These are phyloP conservation scores for Pseudochromis fuscus DNA, from an alignment of 2,797 vertebrate species.

Conservation along the genomic window DNA sequence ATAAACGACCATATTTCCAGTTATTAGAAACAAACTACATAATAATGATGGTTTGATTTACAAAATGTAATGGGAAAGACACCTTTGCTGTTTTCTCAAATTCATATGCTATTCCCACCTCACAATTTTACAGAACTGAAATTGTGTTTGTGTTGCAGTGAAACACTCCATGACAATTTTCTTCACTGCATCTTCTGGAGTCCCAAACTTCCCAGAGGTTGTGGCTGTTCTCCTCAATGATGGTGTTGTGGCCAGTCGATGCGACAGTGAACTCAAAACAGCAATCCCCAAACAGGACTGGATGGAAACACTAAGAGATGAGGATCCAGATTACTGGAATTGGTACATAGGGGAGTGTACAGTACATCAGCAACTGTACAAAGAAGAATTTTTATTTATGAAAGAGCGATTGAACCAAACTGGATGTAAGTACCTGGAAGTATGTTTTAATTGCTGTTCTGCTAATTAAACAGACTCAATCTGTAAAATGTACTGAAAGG, in stretches of 20 bases:
- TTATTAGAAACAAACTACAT: too few relatives aligned
- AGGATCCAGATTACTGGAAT: conserved; percentile 16
- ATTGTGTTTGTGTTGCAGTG: conserved; percentile 5
- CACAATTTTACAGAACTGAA: too few relatives aligned
- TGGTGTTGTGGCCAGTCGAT: not conserved
- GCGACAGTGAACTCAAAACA: conserved; percentile 21
- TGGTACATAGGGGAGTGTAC: not conserved
- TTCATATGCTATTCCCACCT: too few relatives aligned
- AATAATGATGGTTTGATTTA: too few relatives aligned
- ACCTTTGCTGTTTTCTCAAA: too few relatives aligned
- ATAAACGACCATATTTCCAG: too few relatives aligned
- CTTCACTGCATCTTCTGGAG: conserved; percentile 6
- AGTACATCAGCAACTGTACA: not conserved
- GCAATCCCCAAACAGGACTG: conserved; percentile 33
- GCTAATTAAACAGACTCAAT: too few relatives aligned
- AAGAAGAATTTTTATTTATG: too few relatives aligned
- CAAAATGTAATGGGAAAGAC: too few relatives aligned
- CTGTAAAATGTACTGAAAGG: too few relatives aligned
- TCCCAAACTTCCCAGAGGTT: conserved; percentile 39
- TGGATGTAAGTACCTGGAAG: conserved; percentile 21
- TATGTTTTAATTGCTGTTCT: too few relatives aligned
- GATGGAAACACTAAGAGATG: not conserved
- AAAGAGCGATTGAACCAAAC: conserved; percentile 65
- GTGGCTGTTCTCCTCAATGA: not conserved
- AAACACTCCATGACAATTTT: conserved; percentile 38